phyloP scores from a whole-genome alignment of 2,888 invertebrate genomes.

The Netelia inedita region DNA sequence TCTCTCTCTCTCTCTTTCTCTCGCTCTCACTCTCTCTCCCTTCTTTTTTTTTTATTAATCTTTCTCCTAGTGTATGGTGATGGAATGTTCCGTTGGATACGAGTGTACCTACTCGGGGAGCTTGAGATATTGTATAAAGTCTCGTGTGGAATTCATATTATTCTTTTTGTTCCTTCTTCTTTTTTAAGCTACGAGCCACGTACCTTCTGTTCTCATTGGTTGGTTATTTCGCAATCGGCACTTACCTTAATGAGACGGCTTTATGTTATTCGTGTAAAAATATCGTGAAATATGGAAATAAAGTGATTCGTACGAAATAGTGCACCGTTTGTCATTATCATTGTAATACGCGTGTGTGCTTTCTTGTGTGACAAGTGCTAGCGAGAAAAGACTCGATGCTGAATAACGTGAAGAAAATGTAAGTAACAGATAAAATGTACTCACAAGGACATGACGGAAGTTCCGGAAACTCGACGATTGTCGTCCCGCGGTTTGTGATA shows the following conservation, averaged over 20 bases:
- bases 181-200: not conserved
- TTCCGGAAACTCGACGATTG: constrained; percentile 87
- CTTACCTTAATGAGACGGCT: constrained; percentile 49
- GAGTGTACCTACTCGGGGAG: constrained; percentile 30
- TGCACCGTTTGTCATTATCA: not conserved
- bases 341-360: constrained; percentile 12
- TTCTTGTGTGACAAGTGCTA: constrained; percentile 2
- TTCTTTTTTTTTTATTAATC: constrained; percentile 28
- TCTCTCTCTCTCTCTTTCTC: constrained; percentile 23
- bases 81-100: constrained; percentile 3
- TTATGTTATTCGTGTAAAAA: constrained; percentile 20
- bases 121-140: constrained; percentile 38
- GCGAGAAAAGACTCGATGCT: constrained; percentile 24
- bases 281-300: constrained; percentile 19
- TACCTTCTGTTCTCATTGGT: constrained; percentile 25
- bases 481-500: constrained; percentile 86
- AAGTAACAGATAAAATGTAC: constrained; percentile 75
- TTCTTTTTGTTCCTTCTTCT: not conserved
- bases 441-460: constrained; percentile 88
- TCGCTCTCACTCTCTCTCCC: not conserved
- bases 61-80: constrained; percentile 35
- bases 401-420: constrained; percentile 16
- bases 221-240: constrained; percentile 33
- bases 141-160: constrained; percentile 22
- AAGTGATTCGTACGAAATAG: not conserved